Percentiles rank a stretch among this genome's conserved stretches.
These are phyloP conservation scores for Oceanodroma leucorhoa DNA, from an alignment of 2,797 vertebrate species.

Conservation along the genomic window DNA sequence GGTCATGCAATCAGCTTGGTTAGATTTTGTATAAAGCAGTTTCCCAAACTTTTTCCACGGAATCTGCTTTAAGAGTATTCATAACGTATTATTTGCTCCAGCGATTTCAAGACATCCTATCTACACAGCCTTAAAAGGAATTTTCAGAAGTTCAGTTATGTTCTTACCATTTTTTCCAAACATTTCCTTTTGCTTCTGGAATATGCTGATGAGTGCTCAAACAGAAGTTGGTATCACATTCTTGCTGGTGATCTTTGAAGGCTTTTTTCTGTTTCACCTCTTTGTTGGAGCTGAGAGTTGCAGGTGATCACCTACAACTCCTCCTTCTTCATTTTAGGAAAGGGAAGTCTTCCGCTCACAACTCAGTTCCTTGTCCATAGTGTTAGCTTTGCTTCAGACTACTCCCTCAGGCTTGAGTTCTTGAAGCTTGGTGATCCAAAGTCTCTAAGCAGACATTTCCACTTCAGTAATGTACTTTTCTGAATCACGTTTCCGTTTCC, in stretches of 20 bases:
- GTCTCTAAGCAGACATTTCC: background rate
- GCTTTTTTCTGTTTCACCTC: background rate
- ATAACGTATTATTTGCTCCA: background rate
- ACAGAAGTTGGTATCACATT: background rate
- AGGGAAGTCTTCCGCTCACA: background rate
- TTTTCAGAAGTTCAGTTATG: background rate
- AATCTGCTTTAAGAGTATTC: background rate
- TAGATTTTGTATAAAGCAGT: background rate
- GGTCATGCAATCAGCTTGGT: background rate
- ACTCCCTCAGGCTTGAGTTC: background rate
- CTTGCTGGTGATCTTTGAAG: background rate
- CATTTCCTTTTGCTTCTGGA: background rate
- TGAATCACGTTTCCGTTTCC: background rate
- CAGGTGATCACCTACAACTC: background rate
- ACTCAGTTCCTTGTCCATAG: accelerated
- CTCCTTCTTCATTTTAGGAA: background rate
- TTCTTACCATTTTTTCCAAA: background rate
- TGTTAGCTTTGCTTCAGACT: background rate
- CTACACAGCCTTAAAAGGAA: background rate
- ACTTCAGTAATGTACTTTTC: background rate
- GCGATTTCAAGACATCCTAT: background rate
- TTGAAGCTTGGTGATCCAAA: background rate
- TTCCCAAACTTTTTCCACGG: background rate
- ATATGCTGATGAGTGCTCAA: background rate
- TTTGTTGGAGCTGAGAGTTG: background rate